Base-by-base conservation (phyloP, 2,888 invertebrate species). In the Tridacna gigas region DNA sequence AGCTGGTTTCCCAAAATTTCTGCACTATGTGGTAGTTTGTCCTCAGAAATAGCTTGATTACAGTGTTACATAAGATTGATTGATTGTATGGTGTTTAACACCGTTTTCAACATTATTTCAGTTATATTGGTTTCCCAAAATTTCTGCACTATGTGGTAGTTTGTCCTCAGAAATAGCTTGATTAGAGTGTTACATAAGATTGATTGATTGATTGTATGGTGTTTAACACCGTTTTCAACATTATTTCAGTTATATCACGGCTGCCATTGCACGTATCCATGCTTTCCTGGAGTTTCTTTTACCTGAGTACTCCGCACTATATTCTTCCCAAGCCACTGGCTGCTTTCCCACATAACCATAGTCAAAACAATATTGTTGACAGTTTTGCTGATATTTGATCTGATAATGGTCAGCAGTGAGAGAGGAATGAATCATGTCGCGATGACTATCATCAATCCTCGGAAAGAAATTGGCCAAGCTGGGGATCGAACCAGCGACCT, bases 1-100 rank as follows among this genome's bases (percentile, higher is more conserved):
- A 71, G 71, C 71, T 71, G 71, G 71, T 15, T 20, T n/a, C 28
- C 67, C 67, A 45, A 67, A 37, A 67, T 45, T 67, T 67, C 67
- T 67, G 45, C 45, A 67, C n/a, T 9, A 56, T 56, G 56, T 20
- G 56, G 20, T 15, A 20, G 3, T 56, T 56, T 56, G 56, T 15
- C 56, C 56, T 56, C 9, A 56, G 18, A 56, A 56, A 56, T 56
- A 20, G 56, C 20, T 15, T 56, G 56, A 20, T 20, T 5, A 11
- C 9, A 56, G 3, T 51, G 51, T 13, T 51, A 51, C 51, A 51
- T 51, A 51, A 51, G 51, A 51, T 15, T 51, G n/a, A n/a, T 51
- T 51, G 51, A 11, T 51, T 51, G 11, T 13, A 13, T 51, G 51
- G 11, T 51, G 51, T 51, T 51, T 51, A 13, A 51, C 51, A 51